Evolutionary conservation across 2,888 invertebrate species (phyloP), one percentile per base, ranked within the genome.

Genomic region (Acholoe squamosa): DNA sequence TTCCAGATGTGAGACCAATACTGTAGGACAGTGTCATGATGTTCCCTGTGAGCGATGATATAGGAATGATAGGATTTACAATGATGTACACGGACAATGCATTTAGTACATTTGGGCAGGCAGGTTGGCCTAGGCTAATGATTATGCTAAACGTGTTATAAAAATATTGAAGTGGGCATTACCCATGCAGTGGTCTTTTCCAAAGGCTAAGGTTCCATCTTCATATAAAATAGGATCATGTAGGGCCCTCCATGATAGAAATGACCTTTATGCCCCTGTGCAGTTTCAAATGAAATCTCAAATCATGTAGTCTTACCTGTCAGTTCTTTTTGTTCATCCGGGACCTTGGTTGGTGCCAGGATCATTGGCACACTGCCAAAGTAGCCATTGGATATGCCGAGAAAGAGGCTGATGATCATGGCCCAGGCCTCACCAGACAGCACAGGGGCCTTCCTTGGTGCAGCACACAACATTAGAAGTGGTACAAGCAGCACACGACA

Each of bases 341-440:
- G 97, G 7, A 98, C 98, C 94, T 98, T 97, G 84, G 97, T 97
- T 0, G 98, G 98, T 0, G 98, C 98, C 94, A 98, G 97, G 94
- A 98, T 98, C 98, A 98, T 98, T 0, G 98, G 98, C 52, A 98
- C 97, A 91, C 98, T 98, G 5, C 98, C 98, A 90, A 98, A 97
- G 80, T 98, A 96, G 0, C 98, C 98, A 94, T 98, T 98, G 84
- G 97, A 97, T 31, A 98, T 96, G 0, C 98, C 98, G 91, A 98
- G 96, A 0, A 97, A 94, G 94, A 97, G 95, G 14, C 97, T 97
- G 91, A 97, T 97, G 25, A 97, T 94, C 92, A 97, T 96, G 0
- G 98, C 97, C 93, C 97, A 97, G 34, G 97, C 96, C 94, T 97
- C 97, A 0, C 86, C 91, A 0, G 25, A 54, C 5, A 98, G 97